Conservation (phyloP, 2,888 invertebrate genomes). For the Apantesis nais region DNA sequence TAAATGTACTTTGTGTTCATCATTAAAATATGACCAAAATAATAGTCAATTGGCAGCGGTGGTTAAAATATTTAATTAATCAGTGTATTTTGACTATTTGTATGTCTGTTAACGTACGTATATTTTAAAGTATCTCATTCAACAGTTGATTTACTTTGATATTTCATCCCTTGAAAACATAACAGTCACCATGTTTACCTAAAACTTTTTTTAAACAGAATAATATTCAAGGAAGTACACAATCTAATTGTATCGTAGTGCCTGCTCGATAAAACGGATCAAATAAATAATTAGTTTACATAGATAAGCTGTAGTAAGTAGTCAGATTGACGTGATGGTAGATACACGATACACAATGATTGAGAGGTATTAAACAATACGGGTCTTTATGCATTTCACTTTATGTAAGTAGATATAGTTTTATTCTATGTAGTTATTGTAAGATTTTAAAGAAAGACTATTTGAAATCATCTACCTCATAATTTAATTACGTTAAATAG, state of each 20-base stretch:
- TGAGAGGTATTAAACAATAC: slow-evolving; percentile 57
- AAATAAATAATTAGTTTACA: slow-evolving; percentile 5
- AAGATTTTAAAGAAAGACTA: slow-evolving; percentile 79
- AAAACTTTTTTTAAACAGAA: background rate
- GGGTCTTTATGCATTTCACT: slow-evolving; percentile 65
- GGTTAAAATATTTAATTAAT: slow-evolving; percentile 17
- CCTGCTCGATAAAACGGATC: slow-evolving; percentile 1
- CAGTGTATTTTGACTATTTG: background rate
- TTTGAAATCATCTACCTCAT: slow-evolving; percentile 85
- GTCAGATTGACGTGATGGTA: slow-evolving; percentile 33
- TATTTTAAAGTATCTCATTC: background rate
- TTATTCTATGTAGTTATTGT: slow-evolving; percentile 62
- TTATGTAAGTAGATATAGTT: slow-evolving; percentile 60
- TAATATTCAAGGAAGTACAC: background rate
- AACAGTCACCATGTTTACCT: background rate
- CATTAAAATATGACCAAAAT: slow-evolving; percentile 4
- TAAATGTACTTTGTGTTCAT: slow-evolving; percentile 9
- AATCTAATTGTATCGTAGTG: background rate
- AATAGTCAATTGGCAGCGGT: slow-evolving; percentile 30
- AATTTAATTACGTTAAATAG: slow-evolving; percentile 79
- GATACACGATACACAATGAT: slow-evolving; percentile 39
- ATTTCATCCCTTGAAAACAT: background rate
- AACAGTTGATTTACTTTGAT: background rate
- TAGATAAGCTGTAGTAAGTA: slow-evolving; percentile 23
- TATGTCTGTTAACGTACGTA: background rate